A percentile compares a stretch with the other conserved stretches of the same genome.
Evolutionary conservation across 2,888 invertebrate genomes (phyloP).

Genomic region (Masnerella sp.): DNA sequence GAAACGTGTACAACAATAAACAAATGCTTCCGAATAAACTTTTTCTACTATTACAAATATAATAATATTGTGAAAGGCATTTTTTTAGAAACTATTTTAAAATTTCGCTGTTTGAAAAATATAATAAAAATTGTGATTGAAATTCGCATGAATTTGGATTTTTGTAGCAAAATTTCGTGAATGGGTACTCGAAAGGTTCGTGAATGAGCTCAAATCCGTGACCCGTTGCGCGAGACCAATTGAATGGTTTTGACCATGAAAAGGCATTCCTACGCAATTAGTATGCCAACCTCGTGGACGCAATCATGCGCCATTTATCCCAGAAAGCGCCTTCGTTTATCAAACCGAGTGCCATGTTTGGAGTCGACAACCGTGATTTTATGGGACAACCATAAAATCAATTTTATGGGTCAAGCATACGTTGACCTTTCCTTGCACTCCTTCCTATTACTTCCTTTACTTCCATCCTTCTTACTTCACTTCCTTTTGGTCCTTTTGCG

Average conservation of each 20-base stretch:
- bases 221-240: constrained; percentile 19
- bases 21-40: no score
- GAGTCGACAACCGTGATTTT: constrained; percentile 46
- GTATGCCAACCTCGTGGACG: constrained; percentile 42
- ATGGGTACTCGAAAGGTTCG: constrained; percentile 11
- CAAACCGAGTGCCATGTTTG: constrained; percentile 37
- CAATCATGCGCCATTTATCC: constrained; percentile 49
- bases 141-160: no score
- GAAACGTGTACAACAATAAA: no score
- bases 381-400: constrained; percentile 31
- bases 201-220: constrained; percentile 31
- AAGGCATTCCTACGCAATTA: constrained; percentile 41
- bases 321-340: constrained; percentile 36
- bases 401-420: no score
- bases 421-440: constrained; percentile 42
- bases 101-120: no score
- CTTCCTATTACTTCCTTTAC: constrained; percentile 1
- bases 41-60: no score
- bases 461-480: neutral
- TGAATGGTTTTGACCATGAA: constrained; percentile 48
- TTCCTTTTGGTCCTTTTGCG: neutral
- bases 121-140: neutral
- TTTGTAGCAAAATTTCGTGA: neutral
- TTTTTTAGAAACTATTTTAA: no score
- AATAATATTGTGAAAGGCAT: no score